Conservation (phyloP, 2,888 invertebrate genomes). For the Drosophila affinis region DNA sequence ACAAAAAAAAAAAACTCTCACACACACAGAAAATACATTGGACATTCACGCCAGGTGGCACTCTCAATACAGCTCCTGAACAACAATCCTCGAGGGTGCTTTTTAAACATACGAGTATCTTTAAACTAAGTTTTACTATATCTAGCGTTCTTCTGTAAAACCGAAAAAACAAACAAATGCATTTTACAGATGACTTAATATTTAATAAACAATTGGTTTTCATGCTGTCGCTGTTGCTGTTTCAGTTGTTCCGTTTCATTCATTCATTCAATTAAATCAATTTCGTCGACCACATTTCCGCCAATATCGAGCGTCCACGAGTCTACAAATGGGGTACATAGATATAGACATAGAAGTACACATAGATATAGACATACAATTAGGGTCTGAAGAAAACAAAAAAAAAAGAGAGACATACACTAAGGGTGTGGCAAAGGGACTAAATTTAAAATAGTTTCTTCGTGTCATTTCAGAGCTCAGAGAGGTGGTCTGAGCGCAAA, state of each 20-base stretch:
- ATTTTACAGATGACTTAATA: conserved; percentile 5
- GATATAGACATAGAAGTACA: not conserved
- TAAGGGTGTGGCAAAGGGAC: not conserved
- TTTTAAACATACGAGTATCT: conserved; percentile 10
- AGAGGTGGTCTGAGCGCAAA: not conserved
- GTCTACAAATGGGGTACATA: not conserved
- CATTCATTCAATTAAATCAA: not conserved
- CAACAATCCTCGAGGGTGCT: conserved; percentile 21
- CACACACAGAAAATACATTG: conserved; percentile 28
- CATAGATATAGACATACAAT: not conserved
- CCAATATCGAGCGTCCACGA: no score
- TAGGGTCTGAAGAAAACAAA: not conserved
- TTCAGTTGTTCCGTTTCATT: not conserved
- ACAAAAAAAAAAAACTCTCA: conserved; percentile 29
- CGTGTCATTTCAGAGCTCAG: not conserved
- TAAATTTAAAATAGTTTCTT: not conserved
- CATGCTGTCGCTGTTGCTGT: not conserved
- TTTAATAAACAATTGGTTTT: not conserved
- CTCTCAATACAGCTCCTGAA: not conserved
- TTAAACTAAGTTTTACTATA: conserved; percentile 13
- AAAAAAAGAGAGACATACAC: not conserved
- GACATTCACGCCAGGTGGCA: not conserved
- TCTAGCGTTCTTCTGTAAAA: conserved; percentile 6
- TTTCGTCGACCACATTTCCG: not conserved
- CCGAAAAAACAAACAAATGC: conserved; percentile 24